phyloP scores from a whole-genome alignment of 2,113 vertebrate species.

The Podiceps cristatus region DNA sequence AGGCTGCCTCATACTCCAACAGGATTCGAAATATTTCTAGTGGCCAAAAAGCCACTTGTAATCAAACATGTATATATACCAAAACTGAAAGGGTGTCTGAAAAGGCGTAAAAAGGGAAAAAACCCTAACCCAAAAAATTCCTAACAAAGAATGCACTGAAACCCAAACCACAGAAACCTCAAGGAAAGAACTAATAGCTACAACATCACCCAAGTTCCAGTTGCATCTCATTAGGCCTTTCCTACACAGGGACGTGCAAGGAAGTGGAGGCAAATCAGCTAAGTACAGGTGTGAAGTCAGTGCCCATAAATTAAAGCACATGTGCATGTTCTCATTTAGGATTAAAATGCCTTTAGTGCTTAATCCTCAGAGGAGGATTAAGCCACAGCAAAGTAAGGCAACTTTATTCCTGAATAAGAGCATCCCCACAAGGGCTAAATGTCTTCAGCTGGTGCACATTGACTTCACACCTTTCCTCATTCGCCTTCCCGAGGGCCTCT shows the following conservation, averaged over 20 bases:
- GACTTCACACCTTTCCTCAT: neutral
- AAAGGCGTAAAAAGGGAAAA: neutral
- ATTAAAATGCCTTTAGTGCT: conserved; percentile 31
- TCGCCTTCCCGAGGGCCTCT: neutral
- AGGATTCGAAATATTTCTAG: neutral
- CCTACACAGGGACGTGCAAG: neutral
- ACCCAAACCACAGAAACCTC: conserved; percentile 8
- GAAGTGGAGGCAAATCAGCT: neutral
- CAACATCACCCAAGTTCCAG: neutral
- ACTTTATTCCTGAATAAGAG: conserved; percentile 19
- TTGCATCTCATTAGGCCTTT: conserved; percentile 23
- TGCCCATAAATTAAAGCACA: conserved; percentile 13
- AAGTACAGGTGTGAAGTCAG: conserved; percentile 29
- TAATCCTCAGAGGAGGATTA: conserved; percentile 27
- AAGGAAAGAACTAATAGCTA: neutral
- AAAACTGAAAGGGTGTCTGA: neutral
- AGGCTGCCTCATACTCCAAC: neutral
- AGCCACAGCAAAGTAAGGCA: neutral
- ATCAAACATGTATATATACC: neutral
- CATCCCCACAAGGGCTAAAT: neutral
- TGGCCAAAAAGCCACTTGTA: neutral
- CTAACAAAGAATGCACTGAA: neutral
- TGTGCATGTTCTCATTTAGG: conserved; percentile 40
- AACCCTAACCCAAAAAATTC: neutral
- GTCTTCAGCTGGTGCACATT: neutral